Conservation (phyloP, 2,888 invertebrate genomes). For the Bembecia ichneumoniformis region DNA sequence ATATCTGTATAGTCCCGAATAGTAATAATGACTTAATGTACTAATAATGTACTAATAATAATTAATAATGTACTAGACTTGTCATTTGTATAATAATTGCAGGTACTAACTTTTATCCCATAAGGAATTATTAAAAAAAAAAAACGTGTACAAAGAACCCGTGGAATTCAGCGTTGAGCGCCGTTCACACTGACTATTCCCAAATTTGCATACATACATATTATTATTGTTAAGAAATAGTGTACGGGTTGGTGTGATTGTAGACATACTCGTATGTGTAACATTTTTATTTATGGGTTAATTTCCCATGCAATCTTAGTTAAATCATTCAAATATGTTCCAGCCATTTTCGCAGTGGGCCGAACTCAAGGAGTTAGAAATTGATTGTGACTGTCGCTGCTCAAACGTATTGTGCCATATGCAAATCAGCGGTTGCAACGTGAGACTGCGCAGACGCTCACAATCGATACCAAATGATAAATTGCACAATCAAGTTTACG, state of each 20-base stretch:
- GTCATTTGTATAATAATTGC: no score
- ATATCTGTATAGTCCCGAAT: no score
- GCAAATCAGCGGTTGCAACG: background rate
- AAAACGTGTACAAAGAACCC: no score
- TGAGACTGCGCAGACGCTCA: background rate
- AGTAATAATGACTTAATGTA: no score
- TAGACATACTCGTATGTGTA: constrained; percentile 43
- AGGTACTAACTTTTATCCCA: no score
- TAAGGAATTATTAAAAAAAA: no score
- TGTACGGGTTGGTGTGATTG: background rate
- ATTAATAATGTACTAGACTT: no score
- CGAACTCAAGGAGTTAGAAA: constrained; percentile 14
- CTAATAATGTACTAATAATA: no score
- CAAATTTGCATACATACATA: background rate
- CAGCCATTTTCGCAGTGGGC: constrained; percentile 11
- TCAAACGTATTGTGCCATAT: background rate
- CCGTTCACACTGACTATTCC: background rate
- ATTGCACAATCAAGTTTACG: background rate
- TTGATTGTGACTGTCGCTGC: background rate
- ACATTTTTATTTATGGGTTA: constrained; percentile 27
- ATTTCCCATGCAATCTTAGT: constrained; percentile 37
- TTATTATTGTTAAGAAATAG: background rate
- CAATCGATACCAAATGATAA: background rate
- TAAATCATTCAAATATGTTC: constrained; percentile 28
- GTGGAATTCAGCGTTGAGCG: background rate